Base-by-base conservation (phyloP, 2,797 vertebrate species). In the Pristis pectinata region DNA sequence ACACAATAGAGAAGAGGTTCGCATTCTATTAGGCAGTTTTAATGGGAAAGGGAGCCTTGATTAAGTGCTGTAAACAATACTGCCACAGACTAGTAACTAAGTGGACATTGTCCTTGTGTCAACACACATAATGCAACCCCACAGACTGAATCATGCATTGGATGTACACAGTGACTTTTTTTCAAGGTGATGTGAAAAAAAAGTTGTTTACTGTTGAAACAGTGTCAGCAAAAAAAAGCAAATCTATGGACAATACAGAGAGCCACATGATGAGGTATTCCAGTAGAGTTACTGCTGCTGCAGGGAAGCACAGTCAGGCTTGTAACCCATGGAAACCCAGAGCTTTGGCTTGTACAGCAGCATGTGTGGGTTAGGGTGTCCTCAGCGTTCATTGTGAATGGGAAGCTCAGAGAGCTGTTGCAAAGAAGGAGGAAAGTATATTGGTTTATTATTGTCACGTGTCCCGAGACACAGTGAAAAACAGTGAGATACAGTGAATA, bases 21-120 rank as follows among this genome's bases (percentile, higher is more conserved):
- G 41, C 44, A 85, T 85, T 95, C 87, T 93, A 49, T 93, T 80
- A 93, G 89, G 30, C 24, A 41, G 37, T 80, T 87, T 85, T 74
- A 94, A 74, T 94, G 72, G 53, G 53, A 59, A 87, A 27, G 49
- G 15, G 49, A 30, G 30, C 7, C 70, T 94, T 94, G 92, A 94
- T 72, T 74, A 94, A 76, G 49, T 94, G 67, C 41, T 53, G 92
- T 74, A 93, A 56, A 56, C 49, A 53, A 76, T 94, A 49, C 49
- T 27, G 49, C 13, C 92, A 93, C 61, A 44, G 92, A 74, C 70
- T 49, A 76, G 49, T 53, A 72, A 72, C 24, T 44, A 91, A 22
- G 17, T 91, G 87, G 87, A 91, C 59, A 72, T 93, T 76, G 91
- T 67, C 91, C 64, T 44, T 70, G 44, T 94, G 72, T 9, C 49